Percentiles rank a stretch among this genome's conserved stretches.
Conservation (phyloP, 2,797 vertebrate genomes). For the Rhincodon typus region DNA sequence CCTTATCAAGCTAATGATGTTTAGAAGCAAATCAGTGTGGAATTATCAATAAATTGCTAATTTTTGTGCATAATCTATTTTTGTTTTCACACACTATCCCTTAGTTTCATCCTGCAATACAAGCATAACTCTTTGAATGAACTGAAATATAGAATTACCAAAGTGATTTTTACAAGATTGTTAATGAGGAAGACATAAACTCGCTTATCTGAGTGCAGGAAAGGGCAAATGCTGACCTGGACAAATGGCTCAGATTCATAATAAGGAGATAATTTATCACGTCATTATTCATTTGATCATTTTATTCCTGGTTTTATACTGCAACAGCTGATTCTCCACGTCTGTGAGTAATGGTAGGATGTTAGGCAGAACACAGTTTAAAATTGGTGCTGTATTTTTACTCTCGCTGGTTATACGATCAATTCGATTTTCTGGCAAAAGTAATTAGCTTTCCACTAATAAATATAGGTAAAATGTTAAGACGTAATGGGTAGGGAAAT, state of each 20-base stretch:
- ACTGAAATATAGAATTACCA: not conserved
- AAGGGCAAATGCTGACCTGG: not conserved
- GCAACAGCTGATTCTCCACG: not conserved
- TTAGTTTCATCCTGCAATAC: not conserved
- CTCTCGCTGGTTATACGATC: not conserved
- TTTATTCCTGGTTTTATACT: not conserved
- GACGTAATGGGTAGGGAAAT: not conserved
- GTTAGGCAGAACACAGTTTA: not conserved
- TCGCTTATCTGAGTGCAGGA: too few relatives aligned
- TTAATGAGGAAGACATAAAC: not conserved
- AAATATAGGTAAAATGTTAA: not conserved
- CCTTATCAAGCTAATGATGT: not conserved
- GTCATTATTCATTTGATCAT: not conserved
- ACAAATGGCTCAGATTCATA: not conserved
- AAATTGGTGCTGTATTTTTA: not conserved
- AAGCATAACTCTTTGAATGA: not conserved
- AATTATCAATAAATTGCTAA: not conserved
- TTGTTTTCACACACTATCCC: not conserved
- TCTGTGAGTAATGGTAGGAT: not conserved
- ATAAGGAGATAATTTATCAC: not conserved
- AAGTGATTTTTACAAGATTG: constrained; percentile 6
- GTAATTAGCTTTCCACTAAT: not conserved
- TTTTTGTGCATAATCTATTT: not conserved
- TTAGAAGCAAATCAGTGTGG: not conserved
- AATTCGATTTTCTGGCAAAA: not conserved